Evolutionary conservation across 2,888 invertebrate species (phyloP).

Genomic region (Calameuta pallipes): DNA sequence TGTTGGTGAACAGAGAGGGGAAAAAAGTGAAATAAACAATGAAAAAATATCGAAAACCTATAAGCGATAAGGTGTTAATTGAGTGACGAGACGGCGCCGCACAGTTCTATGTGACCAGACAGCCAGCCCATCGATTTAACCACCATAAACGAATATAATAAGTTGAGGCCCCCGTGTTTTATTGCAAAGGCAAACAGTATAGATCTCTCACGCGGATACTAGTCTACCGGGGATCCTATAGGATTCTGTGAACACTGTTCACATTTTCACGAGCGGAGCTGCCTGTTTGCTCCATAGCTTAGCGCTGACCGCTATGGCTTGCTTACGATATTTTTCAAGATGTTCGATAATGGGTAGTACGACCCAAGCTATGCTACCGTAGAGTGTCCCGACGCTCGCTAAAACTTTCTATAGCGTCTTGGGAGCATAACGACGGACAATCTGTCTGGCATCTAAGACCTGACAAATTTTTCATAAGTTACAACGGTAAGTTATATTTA

Average conservation of each 20-base stretch:
- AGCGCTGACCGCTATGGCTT: constrained; percentile 21
- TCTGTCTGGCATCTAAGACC: constrained; percentile 24
- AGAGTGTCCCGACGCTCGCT: not conserved
- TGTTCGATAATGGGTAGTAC: not conserved
- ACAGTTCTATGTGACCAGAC: constrained; percentile 25
- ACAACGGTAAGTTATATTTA: constrained; percentile 47
- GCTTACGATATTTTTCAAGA: constrained; percentile 23
- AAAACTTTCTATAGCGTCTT: not conserved
- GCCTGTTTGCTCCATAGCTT: constrained; percentile 21
- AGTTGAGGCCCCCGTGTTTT: constrained; percentile 26
- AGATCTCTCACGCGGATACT: not conserved
- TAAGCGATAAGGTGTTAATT: constrained; percentile 64
- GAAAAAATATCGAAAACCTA: constrained; percentile 61
- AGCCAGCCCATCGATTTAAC: constrained; percentile 28
- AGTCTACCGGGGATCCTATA: not conserved
- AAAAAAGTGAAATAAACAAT: not conserved
- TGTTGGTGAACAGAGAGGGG: not conserved
- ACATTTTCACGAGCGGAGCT: constrained; percentile 1
- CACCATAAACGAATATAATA: constrained; percentile 34
- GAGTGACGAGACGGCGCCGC: constrained; percentile 58
- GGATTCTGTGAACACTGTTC: not conserved
- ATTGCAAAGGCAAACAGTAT: constrained; percentile 22
- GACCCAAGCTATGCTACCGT: not conserved
- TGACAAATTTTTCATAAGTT: constrained; percentile 52
- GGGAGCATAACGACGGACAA: not conserved